Evolutionary conservation across 2,888 invertebrate genomes (phyloP).

Genomic region (Hypolimnas misippus): DNA sequence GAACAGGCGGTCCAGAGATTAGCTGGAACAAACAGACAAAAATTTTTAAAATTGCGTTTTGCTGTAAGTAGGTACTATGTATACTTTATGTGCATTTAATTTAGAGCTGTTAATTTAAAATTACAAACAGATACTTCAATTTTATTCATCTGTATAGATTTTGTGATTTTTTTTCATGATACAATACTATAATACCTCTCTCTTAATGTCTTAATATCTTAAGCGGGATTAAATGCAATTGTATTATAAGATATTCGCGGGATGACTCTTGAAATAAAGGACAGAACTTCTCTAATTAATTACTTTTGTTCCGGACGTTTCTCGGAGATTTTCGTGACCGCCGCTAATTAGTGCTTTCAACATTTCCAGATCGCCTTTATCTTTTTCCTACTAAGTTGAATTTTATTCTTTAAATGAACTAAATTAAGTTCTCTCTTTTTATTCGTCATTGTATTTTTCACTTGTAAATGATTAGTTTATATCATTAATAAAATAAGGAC

Average conservation of each 20-base stretch:
- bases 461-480: not conserved
- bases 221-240: not conserved
- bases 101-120: too few species aligned
- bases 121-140: too few species aligned
- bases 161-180: too few species aligned
- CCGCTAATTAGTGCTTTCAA: constrained; percentile 22
- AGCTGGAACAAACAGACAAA: too few species aligned
- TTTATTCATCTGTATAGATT: too few species aligned
- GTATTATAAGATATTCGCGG: not conserved
- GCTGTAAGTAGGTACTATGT: too few species aligned
- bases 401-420: not conserved
- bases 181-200: not conserved
- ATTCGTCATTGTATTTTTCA: not conserved
- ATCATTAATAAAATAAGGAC: not conserved
- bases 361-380: constrained; percentile 25
- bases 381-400: not conserved
- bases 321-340: constrained; percentile 17
- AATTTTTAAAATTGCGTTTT: too few species aligned
- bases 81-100: too few species aligned
- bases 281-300: constrained; percentile 11
- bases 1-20: too few species aligned
- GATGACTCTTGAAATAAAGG: not conserved
- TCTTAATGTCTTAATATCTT: not conserved
- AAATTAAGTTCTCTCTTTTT: not conserved
- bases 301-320: constrained; percentile 15